Conservation (phyloP, 2,888 invertebrate genomes). For the Cheilosia vulpina region DNA sequence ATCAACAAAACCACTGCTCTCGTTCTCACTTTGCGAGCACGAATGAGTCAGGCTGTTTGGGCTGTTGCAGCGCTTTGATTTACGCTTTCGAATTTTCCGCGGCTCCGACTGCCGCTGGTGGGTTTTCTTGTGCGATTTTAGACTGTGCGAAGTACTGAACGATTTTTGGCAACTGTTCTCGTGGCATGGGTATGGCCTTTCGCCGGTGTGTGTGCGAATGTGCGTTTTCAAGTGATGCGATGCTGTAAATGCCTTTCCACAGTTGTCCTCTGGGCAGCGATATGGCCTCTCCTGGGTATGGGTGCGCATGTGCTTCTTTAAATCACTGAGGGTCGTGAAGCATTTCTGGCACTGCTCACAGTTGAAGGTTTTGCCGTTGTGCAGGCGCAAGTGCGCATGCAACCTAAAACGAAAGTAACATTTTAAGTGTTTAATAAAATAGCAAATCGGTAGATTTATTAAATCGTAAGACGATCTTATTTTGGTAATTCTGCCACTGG, state of each 20-base stretch:
- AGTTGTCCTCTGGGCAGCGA: conserved; percentile 92
- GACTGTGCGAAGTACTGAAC: conserved; percentile 93
- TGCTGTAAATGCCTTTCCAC: conserved; percentile 96
- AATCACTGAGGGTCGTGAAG: conserved; percentile 96
- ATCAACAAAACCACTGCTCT: conserved; percentile 61
- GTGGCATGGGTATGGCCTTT: conserved; percentile 91
- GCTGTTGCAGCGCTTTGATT: conserved; percentile 76
- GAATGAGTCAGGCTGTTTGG: conserved; percentile 62
- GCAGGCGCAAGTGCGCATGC: conserved; percentile 95
- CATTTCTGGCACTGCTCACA: conserved; percentile 94
- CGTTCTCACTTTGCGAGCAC: conserved; percentile 70
- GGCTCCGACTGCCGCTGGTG: conserved; percentile 85
- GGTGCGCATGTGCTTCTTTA: conserved; percentile 96
- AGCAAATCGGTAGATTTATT: too few relatives aligned
- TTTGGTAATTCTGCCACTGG: too few relatives aligned
- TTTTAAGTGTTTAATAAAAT: background rate
- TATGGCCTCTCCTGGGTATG: conserved; percentile 96
- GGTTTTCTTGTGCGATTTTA: conserved; percentile 91
- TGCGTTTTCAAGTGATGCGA: conserved; percentile 98
- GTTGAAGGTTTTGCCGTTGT: conserved; percentile 97
- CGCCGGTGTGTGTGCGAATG: conserved; percentile 88
- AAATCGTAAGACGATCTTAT: too few relatives aligned
- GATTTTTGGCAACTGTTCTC: conserved; percentile 88
- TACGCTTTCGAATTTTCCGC: conserved; percentile 58
- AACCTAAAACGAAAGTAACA: conserved; percentile 83